Percentiles rank a stretch among this genome's conserved stretches.
Conservation (phyloP, 2,888 invertebrate species). For the Cantharis flavilabris region DNA sequence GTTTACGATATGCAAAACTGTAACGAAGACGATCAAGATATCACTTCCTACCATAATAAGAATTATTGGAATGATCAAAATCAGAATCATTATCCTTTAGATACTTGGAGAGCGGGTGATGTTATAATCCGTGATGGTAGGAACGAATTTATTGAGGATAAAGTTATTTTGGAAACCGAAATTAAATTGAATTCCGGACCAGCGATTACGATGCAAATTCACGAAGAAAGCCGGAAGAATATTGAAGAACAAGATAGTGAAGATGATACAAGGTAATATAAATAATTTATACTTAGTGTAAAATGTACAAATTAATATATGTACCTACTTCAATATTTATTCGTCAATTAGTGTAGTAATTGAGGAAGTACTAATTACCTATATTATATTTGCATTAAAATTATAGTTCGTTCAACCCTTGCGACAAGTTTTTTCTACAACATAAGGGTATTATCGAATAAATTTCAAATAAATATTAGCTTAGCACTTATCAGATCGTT, state of each 20-base stretch:
- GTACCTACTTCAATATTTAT: not conserved
- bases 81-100: conserved; percentile 16
- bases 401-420: not conserved
- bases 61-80: conserved; percentile 32
- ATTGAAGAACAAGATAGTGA: conserved; percentile 43
- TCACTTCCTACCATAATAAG: conserved; percentile 19
- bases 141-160: conserved; percentile 56
- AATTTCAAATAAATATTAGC: not conserved
- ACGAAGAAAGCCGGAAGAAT: conserved; percentile 65
- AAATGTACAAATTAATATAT: not conserved
- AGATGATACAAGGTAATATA: conserved; percentile 41
- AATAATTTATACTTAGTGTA: not conserved
- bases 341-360: not conserved
- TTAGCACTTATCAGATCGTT: not conserved
- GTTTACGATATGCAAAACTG: conserved; percentile 58
- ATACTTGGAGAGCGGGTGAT: conserved; percentile 30
- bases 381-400: not conserved
- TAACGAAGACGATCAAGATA: conserved; percentile 18
- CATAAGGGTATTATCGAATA: not conserved
- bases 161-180: conserved; percentile 81
- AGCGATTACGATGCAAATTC: conserved; percentile 81
- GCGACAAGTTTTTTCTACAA: not conserved
- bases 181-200: conserved; percentile 81
- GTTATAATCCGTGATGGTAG: conserved; percentile 26
- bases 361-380: not conserved